Evolutionary conservation across 2,797 vertebrate genomes (phyloP).

Genomic region (Catamblyrhynchus diadema): DNA sequence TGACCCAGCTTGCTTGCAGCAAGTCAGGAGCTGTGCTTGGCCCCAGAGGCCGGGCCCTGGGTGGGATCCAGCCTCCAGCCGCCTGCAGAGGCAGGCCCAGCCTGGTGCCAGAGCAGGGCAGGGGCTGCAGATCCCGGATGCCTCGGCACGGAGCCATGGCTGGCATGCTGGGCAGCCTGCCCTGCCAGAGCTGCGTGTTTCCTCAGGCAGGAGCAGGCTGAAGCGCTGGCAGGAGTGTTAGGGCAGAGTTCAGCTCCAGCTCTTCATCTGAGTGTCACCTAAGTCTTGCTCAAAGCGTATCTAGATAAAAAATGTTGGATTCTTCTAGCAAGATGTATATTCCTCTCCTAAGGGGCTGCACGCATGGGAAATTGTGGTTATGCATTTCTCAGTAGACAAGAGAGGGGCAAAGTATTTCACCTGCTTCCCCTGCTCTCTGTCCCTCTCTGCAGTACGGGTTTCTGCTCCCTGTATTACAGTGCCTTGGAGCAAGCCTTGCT

Average conservation of each 20-base stretch:
- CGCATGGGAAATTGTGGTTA: background rate
- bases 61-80: accelerated
- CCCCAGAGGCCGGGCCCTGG: accelerated
- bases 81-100: background rate
- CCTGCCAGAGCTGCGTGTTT: accelerated
- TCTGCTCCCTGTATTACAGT: background rate
- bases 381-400: background rate
- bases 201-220: background rate
- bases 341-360: background rate
- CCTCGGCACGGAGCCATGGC: background rate
- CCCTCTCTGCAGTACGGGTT: background rate
- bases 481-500: background rate
- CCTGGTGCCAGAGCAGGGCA: background rate
- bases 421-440: background rate
- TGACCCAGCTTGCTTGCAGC: background rate
- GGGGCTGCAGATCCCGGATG: background rate
- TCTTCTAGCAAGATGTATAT: background rate
- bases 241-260: background rate
- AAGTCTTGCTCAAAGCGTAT: background rate
- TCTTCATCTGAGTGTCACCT: background rate
- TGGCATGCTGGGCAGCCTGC: background rate
- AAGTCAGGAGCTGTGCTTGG: background rate
- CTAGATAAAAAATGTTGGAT: background rate
- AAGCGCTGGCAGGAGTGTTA: background rate
- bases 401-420: background rate